Evolutionary conservation across 1,140 invertebrate species (phyloP).

Genomic region (Drosophila prosaltans): DNA sequence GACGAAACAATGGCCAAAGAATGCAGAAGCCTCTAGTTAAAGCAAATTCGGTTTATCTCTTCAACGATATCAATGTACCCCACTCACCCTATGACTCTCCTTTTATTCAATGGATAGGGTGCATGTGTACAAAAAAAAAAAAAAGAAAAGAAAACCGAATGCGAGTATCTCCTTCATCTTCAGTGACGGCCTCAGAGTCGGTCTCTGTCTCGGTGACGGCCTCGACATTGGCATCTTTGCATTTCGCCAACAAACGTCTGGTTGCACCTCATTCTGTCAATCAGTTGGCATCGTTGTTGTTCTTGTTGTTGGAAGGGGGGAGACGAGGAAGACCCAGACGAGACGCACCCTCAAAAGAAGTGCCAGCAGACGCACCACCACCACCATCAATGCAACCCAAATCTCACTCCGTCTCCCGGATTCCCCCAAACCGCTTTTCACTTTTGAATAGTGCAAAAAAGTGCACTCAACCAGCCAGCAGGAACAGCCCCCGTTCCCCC

Average conservation of each 20-base stretch:
- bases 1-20: no score
- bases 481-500: constrained; percentile 14
- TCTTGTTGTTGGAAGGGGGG: not conserved
- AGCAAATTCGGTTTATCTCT: no score
- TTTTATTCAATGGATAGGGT: not conserved
- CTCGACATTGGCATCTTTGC: constrained; percentile 44
- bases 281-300: not conserved
- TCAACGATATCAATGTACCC: not conserved
- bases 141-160: not conserved
- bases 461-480: constrained; percentile 65
- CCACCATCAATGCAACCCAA: constrained; percentile 18
- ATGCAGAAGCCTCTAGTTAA: no score
- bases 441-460: constrained; percentile 78
- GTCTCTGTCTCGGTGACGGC: not conserved
- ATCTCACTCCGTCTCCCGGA: not conserved
- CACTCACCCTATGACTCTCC: not conserved
- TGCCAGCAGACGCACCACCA: constrained; percentile 3
- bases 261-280: constrained; percentile 2
- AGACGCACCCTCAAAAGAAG: constrained; percentile 38
- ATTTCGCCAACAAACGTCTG: not conserved
- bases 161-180: not conserved
- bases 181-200: constrained; percentile 11
- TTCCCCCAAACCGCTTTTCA: constrained; percentile 25
- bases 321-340: constrained; percentile 15
- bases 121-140: no score